Evolutionary conservation across 2,797 vertebrate species (phyloP).

Genomic region (Phrynocephalus guinanensis): DNA sequence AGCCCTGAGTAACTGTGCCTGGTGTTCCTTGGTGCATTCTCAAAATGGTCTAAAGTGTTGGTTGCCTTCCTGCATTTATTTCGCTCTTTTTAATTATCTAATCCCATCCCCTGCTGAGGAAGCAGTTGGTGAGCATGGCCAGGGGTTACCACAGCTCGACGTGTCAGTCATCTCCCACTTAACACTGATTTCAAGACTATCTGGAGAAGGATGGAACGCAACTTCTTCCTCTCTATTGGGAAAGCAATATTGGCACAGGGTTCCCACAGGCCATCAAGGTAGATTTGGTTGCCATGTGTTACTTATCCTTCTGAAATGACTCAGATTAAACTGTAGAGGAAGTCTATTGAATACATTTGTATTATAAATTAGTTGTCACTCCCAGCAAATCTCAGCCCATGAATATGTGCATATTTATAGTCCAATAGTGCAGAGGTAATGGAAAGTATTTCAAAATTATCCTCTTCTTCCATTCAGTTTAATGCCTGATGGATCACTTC

Average conservation of each 20-base stretch:
- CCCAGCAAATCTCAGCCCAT: conserved; percentile 33
- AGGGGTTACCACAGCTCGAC: conserved; percentile 3
- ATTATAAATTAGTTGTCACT: conserved; percentile 31
- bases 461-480: conserved; percentile 47
- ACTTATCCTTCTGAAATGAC: conserved; percentile 31
- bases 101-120: neutral
- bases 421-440: conserved; percentile 47
- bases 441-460: conserved; percentile 56
- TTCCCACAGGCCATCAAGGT: neutral
- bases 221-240: neutral
- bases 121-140: neutral
- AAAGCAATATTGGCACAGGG: neutral
- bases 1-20: neutral
- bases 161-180: neutral
- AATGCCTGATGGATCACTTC: conserved; percentile 43
- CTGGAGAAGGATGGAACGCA: neutral
- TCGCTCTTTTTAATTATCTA: neutral
- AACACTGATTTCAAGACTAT: neutral
- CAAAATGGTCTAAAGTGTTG: neutral
- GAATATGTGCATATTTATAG: conserved; percentile 39
- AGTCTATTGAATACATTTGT: conserved; percentile 23
- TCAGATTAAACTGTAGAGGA: conserved; percentile 40
- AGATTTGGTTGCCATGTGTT: neutral
- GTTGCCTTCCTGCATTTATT: neutral
- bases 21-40: neutral